phyloP scores from a whole-genome alignment of 2,113 vertebrate species.

The Eupsittula cactorum region DNA sequence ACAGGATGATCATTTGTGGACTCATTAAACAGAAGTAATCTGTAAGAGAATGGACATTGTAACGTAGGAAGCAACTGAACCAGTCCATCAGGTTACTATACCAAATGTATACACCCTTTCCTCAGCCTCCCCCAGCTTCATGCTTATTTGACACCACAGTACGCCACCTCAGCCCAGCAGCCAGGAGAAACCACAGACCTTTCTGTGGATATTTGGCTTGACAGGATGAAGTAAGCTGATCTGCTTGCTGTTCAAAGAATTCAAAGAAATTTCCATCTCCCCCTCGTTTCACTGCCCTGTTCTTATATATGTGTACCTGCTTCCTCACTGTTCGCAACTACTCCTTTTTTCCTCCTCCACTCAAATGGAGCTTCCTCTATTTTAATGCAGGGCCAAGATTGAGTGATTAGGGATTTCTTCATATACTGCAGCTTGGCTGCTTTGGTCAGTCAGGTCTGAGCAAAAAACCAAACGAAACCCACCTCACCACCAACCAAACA shows the following conservation, averaged over 20 bases:
- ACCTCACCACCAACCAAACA: neutral
- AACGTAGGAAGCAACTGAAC: neutral
- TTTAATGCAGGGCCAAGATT: neutral
- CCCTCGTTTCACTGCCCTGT: neutral
- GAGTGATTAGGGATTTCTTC: neutral
- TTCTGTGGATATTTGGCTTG: neutral
- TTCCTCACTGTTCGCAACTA: neutral
- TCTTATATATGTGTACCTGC: neutral
- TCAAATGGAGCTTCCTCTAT: neutral
- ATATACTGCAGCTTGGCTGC: neutral
- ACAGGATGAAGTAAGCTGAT: neutral
- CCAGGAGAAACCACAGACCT: neutral
- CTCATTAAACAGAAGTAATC: neutral
- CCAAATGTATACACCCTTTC: neutral
- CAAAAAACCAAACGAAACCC: neutral
- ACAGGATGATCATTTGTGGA: neutral
- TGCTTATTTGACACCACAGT: neutral
- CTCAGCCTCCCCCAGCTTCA: neutral
- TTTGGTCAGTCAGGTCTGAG: neutral
- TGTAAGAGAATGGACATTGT: neutral
- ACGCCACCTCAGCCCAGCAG: neutral
- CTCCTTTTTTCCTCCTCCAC: neutral
- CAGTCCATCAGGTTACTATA: neutral
- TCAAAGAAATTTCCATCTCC: neutral
- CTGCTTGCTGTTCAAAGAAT: neutral